Evolutionary conservation across 2,888 invertebrate species (phyloP).

Genomic region (Cremastinae sp.): DNA sequence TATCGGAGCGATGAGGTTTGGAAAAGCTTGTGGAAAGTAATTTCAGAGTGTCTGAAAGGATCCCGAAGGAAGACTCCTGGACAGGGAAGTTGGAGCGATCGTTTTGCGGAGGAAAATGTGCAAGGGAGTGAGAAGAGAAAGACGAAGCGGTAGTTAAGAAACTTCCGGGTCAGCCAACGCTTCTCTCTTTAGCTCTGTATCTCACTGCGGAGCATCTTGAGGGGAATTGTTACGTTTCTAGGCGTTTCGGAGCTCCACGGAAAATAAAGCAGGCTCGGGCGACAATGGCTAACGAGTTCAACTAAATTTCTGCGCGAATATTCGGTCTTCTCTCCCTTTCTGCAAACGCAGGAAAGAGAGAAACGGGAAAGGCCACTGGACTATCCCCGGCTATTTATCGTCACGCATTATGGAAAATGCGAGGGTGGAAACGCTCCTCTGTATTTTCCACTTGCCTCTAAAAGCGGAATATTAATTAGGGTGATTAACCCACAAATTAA

Average conservation of each 20-base stretch:
- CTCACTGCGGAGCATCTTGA: constrained; percentile 35
- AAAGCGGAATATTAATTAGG: constrained; percentile 73
- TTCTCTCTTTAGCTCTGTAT: constrained; percentile 35
- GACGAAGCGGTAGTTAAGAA: constrained; percentile 60
- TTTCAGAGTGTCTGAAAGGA: constrained; percentile 30
- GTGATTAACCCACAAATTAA: constrained; percentile 76
- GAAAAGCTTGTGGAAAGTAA: constrained; percentile 28
- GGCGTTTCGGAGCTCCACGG: constrained; percentile 51
- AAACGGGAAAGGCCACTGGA: constrained; percentile 42
- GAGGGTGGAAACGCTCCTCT: constrained; percentile 51
- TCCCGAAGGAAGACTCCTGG: constrained; percentile 16
- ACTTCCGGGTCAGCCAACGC: constrained; percentile 63
- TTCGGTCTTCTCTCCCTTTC: constrained; percentile 6
- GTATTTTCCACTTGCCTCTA: constrained; percentile 46
- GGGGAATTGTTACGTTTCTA: constrained; percentile 30
- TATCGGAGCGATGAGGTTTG: not conserved
- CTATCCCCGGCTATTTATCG: constrained; percentile 68
- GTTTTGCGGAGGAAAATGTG: constrained; percentile 25
- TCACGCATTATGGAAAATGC: constrained; percentile 71
- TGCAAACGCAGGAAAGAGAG: constrained; percentile 35
- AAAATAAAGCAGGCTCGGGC: constrained; percentile 63
- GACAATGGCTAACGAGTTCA: constrained; percentile 67
- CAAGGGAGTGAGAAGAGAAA: constrained; percentile 22
- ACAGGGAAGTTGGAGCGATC: constrained; percentile 45
- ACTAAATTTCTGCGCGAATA: constrained; percentile 19